phyloP scores from a whole-genome alignment of 1,140 invertebrate genomes.

The Cotesia vestalis region DNA sequence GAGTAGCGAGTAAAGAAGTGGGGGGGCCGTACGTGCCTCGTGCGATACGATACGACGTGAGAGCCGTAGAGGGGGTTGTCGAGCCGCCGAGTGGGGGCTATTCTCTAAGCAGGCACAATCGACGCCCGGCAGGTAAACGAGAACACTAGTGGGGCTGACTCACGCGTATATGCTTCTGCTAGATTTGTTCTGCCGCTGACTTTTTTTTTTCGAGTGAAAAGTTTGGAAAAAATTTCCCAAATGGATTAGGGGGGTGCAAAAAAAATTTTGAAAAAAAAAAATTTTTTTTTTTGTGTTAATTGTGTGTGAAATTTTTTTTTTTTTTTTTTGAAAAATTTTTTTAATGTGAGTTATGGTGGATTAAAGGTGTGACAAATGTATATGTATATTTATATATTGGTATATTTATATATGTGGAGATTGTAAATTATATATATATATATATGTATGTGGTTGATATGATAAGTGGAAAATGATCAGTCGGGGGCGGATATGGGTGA shows the following conservation, averaged over 20 bases:
- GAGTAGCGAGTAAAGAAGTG: conserved; percentile 21
- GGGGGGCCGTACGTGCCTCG: conserved; percentile 45
- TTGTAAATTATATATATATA: background rate
- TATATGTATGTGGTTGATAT: too few relatives aligned
- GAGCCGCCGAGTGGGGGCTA: conserved; percentile 35
- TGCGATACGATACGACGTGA: background rate
- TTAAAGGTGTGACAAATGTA: background rate
- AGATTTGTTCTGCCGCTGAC: conserved; percentile 46
- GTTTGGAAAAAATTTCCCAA: too few relatives aligned
- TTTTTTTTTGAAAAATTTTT: too few relatives aligned
- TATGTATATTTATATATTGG: conserved; percentile 3
- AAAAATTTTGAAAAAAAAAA: too few relatives aligned
- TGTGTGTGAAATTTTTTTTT: too few relatives aligned
- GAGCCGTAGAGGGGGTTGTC: conserved; percentile 37
- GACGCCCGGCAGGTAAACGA: conserved; percentile 59
- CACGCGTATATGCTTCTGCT: conserved; percentile 50
- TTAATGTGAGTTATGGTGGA: too few relatives aligned
- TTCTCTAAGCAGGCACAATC: conserved; percentile 50
- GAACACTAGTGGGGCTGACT: conserved; percentile 61
- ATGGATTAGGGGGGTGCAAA: too few relatives aligned
- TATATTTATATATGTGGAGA: background rate
- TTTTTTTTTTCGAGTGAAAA: too few relatives aligned
- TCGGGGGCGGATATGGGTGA: too few relatives aligned
- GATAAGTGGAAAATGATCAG: too few relatives aligned
- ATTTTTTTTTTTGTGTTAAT: too few relatives aligned